Percentiles rank a stretch among this genome's conserved stretches.
Evolutionary conservation across 2,888 invertebrate species (phyloP).

Genomic region (Epirrhoe tristata): DNA sequence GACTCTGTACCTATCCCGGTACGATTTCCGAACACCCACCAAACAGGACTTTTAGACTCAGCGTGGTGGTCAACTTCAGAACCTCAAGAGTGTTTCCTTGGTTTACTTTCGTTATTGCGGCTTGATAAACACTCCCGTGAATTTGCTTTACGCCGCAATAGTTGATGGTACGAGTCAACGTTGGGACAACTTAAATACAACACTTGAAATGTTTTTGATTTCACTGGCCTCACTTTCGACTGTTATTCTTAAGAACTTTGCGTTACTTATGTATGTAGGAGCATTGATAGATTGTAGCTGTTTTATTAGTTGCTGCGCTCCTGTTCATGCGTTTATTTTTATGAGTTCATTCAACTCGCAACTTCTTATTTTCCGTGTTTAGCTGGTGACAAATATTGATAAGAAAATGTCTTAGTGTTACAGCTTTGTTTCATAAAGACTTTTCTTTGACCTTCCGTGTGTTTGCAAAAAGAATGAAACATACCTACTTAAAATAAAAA

Average conservation of each 20-base stretch:
- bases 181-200: not conserved
- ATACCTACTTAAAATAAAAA: no score
- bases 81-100: not conserved
- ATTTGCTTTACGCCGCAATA: not conserved
- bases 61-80: not conserved
- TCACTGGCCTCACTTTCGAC: constrained; percentile 10
- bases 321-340: constrained; percentile 17
- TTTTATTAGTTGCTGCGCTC: constrained; percentile 11
- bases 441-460: constrained; percentile 14
- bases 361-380: constrained; percentile 12
- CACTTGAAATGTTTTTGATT: constrained; percentile 12
- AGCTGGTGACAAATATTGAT: constrained; percentile 18
- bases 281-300: constrained; percentile 18
- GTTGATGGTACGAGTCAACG: constrained; percentile 2
- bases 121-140: not conserved
- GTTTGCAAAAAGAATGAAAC: constrained; percentile 21
- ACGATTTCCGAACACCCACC: constrained; percentile 49
- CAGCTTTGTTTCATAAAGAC: not conserved
- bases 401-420: constrained; percentile 1
- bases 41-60: constrained; percentile 26
- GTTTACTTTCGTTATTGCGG: not conserved
- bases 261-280: constrained; percentile 14
- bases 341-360: constrained; percentile 21
- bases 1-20: constrained; percentile 72
- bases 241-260: constrained; percentile 1